Evolutionary conservation across 1,140 invertebrate species (phyloP).

Genomic region (Anastrepha ludens): DNA sequence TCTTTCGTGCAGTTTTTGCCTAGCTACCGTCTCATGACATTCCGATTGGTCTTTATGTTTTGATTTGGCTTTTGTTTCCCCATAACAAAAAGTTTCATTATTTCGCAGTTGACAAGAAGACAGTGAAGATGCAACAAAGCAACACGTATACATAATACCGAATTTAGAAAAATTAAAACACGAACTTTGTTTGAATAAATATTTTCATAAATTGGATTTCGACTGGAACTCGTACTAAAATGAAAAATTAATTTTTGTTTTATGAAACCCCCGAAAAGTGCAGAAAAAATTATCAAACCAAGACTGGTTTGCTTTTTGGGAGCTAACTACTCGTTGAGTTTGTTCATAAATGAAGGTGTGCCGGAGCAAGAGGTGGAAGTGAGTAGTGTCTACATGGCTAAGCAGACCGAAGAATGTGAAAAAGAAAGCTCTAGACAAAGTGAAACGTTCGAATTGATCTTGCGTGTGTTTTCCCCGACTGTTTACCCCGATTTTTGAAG

Average conservation of each 20-base stretch:
- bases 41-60: conserved; percentile 34
- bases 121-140: conserved; percentile 41
- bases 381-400: conserved; percentile 26
- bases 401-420: conserved; percentile 48
- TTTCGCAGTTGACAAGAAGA: conserved; percentile 44
- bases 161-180: neutral
- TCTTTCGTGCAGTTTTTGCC: neutral
- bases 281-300: neutral
- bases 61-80: conserved; percentile 12
- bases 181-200: conserved; percentile 19
- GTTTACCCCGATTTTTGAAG: conserved; percentile 1
- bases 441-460: conserved; percentile 42
- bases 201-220: neutral
- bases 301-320: conserved; percentile 48
- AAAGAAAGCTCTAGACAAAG: conserved; percentile 51
- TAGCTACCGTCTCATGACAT: conserved; percentile 27
- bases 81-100: conserved; percentile 24
- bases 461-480: conserved; percentile 16
- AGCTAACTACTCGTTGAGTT: conserved; percentile 13
- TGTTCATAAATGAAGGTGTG: neutral
- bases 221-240: too few species aligned
- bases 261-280: too few species aligned
- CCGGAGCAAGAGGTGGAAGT: conserved; percentile 30
- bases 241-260: too few species aligned
- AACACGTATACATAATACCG: neutral